phyloP scores from a whole-genome alignment of 2,113 vertebrate genomes.

The Tinamus guttatus region DNA sequence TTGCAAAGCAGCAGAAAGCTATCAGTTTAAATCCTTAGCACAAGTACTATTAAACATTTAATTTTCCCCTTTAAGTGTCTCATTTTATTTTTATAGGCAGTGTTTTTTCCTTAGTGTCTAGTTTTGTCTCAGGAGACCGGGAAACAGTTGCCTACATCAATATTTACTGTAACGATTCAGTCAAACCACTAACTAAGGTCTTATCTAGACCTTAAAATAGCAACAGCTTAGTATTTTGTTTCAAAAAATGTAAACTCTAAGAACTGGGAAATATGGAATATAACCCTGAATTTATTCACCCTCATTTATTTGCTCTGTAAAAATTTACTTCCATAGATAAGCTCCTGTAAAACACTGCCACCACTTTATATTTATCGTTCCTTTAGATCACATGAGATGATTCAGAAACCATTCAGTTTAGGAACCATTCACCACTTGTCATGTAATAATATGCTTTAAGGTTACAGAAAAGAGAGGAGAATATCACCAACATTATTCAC shows the following conservation, averaged over 20 bases:
- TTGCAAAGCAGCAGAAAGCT: background rate
- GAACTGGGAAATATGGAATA: background rate
- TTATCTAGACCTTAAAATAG: background rate
- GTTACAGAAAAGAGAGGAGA: background rate
- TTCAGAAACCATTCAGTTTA: background rate
- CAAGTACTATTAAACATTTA: background rate
- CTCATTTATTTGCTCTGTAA: background rate
- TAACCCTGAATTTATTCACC: background rate
- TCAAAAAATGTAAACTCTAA: background rate
- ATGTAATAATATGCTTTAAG: background rate
- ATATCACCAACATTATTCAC: background rate
- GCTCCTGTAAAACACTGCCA: background rate
- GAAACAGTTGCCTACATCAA: background rate
- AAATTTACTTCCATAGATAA: background rate
- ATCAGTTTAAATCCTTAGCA: background rate
- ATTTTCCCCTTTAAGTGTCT: background rate
- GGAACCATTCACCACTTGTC: background rate
- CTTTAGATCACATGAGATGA: background rate
- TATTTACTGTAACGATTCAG: background rate
- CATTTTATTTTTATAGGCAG: background rate
- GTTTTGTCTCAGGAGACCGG: background rate
- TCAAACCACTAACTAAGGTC: background rate
- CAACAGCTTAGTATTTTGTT: background rate
- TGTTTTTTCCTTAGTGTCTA: background rate
- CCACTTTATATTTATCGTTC: background rate